Conservation (phyloP, 2,113 vertebrate genomes). For the Alligator sinensis region DNA sequence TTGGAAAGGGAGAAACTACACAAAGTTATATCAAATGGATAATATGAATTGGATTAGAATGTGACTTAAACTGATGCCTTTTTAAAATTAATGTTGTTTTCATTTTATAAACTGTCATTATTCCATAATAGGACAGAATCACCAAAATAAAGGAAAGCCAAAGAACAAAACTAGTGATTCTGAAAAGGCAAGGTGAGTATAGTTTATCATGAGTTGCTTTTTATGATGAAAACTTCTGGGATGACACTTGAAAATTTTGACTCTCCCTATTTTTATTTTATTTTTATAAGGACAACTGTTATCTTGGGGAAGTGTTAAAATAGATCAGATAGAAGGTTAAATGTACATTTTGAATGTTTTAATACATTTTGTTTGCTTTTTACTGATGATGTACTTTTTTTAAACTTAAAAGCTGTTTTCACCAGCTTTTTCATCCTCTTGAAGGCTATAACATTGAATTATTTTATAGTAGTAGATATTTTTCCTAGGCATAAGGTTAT, state of each 20-base stretch:
- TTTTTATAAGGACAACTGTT: neutral
- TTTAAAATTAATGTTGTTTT: neutral
- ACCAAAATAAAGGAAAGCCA: slow-evolving; percentile 70
- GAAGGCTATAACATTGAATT: neutral
- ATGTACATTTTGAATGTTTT: neutral
- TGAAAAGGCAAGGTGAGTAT: slow-evolving; percentile 73
- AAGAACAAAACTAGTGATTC: slow-evolving; percentile 63
- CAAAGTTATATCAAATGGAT: rapidly evolving
- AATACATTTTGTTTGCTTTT: neutral
- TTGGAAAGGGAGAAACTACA: neutral
- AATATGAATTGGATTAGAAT: neutral
- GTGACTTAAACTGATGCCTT: rapidly evolving
- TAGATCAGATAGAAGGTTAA: neutral
- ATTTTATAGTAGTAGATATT: neutral
- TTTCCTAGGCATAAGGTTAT: neutral
- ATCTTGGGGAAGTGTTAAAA: neutral
- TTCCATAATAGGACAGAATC: slow-evolving; percentile 62
- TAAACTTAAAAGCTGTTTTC: neutral
- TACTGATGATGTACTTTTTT: neutral
- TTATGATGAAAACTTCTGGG: neutral
- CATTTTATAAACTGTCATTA: neutral
- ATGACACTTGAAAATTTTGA: neutral
- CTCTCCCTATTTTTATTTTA: neutral
- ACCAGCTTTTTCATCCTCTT: neutral
- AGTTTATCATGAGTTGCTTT: neutral